A percentile compares a stretch with the other conserved stretches of the same genome.
These are phyloP conservation scores for Olivierus martensii DNA, from an alignment of 1,140 invertebrate genomes.

Conservation along the genomic window DNA sequence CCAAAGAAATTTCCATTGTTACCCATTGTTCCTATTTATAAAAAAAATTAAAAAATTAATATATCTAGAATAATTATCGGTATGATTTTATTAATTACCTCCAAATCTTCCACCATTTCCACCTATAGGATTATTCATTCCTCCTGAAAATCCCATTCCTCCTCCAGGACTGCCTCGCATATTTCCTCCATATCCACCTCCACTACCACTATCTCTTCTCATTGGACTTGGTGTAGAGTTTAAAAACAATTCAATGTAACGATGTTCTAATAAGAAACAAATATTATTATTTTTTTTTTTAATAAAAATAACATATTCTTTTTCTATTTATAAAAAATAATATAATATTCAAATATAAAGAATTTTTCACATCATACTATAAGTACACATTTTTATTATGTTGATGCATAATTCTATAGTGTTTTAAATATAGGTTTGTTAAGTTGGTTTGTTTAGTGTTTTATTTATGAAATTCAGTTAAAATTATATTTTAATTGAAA, in stretches of 20 bases:
- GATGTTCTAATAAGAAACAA: slow-evolving; percentile 45
- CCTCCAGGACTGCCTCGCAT: neutral
- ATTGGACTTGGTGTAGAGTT: slow-evolving; percentile 54
- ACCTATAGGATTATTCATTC: too few species aligned
- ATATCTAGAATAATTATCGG: neutral
- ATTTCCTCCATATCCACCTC: too few species aligned
- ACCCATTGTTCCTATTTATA: neutral
- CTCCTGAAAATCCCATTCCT: too few species aligned
- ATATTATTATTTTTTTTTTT: too few species aligned
- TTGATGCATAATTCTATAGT: too few species aligned
- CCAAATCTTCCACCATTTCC: slow-evolving; percentile 5
- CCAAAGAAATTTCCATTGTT: neutral
- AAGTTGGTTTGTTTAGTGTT: too few species aligned
- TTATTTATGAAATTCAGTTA: too few species aligned
- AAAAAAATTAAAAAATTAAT: neutral
- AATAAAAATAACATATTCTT: neutral
- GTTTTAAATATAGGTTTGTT: too few species aligned
- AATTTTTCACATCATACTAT: too few species aligned
- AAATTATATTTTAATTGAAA: too few species aligned
- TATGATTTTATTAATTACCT: neutral
- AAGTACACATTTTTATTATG: too few species aligned
- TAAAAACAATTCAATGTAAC: slow-evolving; percentile 79
- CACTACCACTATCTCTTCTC: slow-evolving; percentile 23
- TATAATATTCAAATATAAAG: too few species aligned
- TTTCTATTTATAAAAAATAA: neutral